These are phyloP conservation scores for Theristicus caerulescens DNA, from an alignment of 2,113 vertebrate genomes.

Conservation along the genomic window DNA sequence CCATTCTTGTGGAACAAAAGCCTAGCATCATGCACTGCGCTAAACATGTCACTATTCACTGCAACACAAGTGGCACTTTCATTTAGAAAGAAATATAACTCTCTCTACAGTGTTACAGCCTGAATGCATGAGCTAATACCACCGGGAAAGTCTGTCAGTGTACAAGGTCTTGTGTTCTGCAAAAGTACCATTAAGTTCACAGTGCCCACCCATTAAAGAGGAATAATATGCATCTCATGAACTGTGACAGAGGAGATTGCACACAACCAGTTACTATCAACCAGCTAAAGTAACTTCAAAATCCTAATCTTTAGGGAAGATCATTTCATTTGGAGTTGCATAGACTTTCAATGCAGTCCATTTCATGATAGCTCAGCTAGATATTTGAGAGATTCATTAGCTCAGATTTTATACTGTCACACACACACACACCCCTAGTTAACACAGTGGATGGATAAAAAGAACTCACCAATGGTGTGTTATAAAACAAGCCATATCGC, in stretches of 20 bases:
- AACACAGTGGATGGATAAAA: neutral
- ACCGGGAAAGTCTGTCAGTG: neutral
- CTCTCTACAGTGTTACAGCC: neutral
- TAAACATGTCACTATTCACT: neutral
- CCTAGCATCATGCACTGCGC: neutral
- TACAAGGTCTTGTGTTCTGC: neutral
- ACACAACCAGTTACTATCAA: neutral
- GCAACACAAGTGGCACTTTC: neutral
- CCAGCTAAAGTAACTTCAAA: neutral
- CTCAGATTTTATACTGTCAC: neutral
- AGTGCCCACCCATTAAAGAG: neutral
- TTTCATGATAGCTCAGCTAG: neutral
- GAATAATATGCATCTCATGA: neutral
- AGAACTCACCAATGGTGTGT: conserved; percentile 91
- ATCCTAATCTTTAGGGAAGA: neutral
- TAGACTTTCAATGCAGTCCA: neutral
- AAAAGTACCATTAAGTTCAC: neutral
- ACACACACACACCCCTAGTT: neutral
- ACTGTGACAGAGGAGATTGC: neutral
- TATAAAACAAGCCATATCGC: conserved; percentile 96
- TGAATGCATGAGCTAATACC: neutral
- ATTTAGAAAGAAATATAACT: neutral
- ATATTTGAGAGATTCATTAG: neutral
- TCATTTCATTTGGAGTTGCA: neutral
- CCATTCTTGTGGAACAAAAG: neutral